Conservation (phyloP, 2,888 invertebrate species). For the Pseudoips prasinana region DNA sequence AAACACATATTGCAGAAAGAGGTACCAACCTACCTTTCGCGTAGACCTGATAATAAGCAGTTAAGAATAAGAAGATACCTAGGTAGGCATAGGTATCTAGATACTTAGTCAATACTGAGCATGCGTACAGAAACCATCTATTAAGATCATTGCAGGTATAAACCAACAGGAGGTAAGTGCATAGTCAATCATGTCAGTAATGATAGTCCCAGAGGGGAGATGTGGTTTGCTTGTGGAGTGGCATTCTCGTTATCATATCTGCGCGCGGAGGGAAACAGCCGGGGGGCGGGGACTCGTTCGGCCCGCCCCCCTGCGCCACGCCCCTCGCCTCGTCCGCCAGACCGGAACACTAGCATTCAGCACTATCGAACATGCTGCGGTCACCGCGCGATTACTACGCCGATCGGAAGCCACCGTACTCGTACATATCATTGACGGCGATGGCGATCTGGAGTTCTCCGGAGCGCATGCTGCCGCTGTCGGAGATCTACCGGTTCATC, state of each 20-base stretch:
- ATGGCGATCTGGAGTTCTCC: conserved; percentile 95
- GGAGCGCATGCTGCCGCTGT: conserved; percentile 95
- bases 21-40: too few species aligned
- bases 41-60: too few species aligned
- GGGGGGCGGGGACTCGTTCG: conserved; percentile 21
- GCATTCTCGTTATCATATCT: conserved; percentile 74
- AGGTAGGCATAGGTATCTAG: too few species aligned
- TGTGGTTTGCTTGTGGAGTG: conserved; percentile 65
- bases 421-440: conserved; percentile 93
- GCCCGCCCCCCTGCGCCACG: conserved; percentile 29
- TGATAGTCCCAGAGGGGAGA: conserved; percentile 67
- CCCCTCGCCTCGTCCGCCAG: conserved; percentile 24
- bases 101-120: too few species aligned
- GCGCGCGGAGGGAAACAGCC: conserved; percentile 31
- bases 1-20: too few species aligned
- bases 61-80: too few species aligned
- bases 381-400: conserved; percentile 95
- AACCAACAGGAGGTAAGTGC: conserved; percentile 65
- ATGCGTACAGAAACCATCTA: conserved; percentile 5
- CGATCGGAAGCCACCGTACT: conserved; percentile 99
- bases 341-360: conserved; percentile 83
- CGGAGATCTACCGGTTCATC: conserved; percentile 87
- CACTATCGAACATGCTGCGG: conserved; percentile 90
- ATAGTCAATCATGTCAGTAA: conserved; percentile 73
- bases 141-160: conserved; percentile 22